A percentile compares a stretch with the other conserved stretches of the same genome.
Conservation (phyloP, 2,888 invertebrate genomes). For the Trisateles emortualis region DNA sequence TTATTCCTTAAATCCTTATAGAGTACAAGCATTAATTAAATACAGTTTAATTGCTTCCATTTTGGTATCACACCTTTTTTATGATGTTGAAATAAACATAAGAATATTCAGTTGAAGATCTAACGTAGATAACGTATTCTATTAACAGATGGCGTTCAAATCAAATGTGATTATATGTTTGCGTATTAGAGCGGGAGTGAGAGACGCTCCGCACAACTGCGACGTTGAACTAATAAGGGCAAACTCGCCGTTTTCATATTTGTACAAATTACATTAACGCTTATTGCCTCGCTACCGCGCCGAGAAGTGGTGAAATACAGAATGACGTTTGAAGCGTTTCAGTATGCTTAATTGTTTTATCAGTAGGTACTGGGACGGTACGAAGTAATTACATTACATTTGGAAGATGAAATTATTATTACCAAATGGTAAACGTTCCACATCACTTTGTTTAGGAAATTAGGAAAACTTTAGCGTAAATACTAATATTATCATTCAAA, state of each 20-base stretch:
- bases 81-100: not conserved
- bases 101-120: constrained; percentile 15
- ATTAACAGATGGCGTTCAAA: constrained; percentile 57
- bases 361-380: constrained; percentile 37
- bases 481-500: not conserved
- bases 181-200: constrained; percentile 58
- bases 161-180: constrained; percentile 68
- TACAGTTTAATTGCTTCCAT: constrained; percentile 1
- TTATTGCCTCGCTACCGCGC: constrained; percentile 65
- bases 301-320: constrained; percentile 57
- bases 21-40: constrained; percentile 30
- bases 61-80: not conserved
- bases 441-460: constrained; percentile 22
- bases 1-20: constrained; percentile 15
- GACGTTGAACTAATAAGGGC: constrained; percentile 74
- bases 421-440: constrained; percentile 34
- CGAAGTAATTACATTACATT: constrained; percentile 44
- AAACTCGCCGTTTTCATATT: constrained; percentile 78
- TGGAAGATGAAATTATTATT: constrained; percentile 41
- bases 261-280: constrained; percentile 80
- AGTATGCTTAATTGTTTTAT: constrained; percentile 51
- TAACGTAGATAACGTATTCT: constrained; percentile 48
- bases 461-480: not conserved
- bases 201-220: constrained; percentile 59
- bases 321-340: constrained; percentile 51